Evolutionary conservation across 2,797 vertebrate genomes (phyloP).

Genomic region (Gallirallus australis): DNA sequence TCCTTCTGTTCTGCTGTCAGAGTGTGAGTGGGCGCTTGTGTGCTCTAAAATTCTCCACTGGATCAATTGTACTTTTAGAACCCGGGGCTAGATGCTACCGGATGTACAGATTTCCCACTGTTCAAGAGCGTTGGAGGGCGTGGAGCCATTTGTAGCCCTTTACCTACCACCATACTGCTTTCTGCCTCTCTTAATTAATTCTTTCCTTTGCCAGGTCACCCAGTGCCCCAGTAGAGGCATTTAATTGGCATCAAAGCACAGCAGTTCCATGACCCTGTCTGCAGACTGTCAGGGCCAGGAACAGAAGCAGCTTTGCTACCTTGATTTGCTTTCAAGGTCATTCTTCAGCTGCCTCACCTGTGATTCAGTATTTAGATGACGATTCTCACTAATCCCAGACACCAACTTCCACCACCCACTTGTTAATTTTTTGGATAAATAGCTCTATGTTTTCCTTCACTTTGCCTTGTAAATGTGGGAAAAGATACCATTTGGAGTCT

Average conservation of each 20-base stretch:
- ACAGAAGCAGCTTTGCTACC: neutral
- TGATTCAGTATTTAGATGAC: neutral
- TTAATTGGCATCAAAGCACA: neutral
- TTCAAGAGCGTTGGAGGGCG: accelerated
- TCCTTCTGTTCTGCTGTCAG: neutral
- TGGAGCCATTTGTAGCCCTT: neutral
- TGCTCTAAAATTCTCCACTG: neutral
- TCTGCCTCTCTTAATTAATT: no score
- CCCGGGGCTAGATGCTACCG: accelerated
- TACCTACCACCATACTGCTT: no score
- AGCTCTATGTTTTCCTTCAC: neutral
- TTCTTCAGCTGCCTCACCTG: neutral
- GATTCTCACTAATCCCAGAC: neutral
- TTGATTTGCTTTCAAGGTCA: neutral
- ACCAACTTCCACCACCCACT: neutral
- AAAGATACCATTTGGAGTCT: neutral
- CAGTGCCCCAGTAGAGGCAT: accelerated
- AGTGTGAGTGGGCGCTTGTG: neutral
- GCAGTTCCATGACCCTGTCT: neutral
- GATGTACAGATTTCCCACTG: accelerated
- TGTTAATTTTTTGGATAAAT: slow-evolving; percentile 3
- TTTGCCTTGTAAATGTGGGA: neutral
- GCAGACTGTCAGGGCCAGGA: accelerated
- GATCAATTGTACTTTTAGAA: no score
- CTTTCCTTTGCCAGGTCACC: neutral